phyloP scores from a whole-genome alignment of 1,140 invertebrate species.

The Lordiphosa stackelbergi region DNA sequence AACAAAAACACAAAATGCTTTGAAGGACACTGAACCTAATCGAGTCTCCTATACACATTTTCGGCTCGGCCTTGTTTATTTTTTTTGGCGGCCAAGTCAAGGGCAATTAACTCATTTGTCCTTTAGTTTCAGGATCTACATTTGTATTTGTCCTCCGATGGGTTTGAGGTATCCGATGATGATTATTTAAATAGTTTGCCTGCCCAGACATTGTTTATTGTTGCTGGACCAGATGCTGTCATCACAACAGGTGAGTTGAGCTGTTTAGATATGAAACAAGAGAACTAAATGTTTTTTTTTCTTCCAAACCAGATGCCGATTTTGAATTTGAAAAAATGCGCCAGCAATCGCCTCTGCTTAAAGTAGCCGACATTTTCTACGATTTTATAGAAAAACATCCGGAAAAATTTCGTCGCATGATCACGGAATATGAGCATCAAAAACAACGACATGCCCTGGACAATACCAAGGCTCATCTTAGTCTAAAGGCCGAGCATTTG shows the following conservation, averaged over 20 bases:
- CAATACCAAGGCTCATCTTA: constrained; percentile 75
- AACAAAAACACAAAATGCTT: constrained; percentile 5
- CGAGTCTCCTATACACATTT: constrained; percentile 2
- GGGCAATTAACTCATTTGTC: constrained; percentile 22
- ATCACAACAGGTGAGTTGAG: constrained; percentile 81
- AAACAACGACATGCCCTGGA: constrained; percentile 54
- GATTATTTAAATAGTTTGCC: constrained; percentile 85
- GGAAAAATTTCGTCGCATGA: constrained; percentile 70
- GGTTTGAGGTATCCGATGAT: constrained; percentile 85
- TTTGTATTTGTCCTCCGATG: constrained; percentile 81
- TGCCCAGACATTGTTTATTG: constrained; percentile 84
- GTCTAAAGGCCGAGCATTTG: constrained; percentile 81
- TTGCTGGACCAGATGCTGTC: constrained; percentile 81
- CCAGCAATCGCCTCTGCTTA: constrained; percentile 58
- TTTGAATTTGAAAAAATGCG: constrained; percentile 72
- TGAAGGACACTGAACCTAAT: constrained; percentile 38
- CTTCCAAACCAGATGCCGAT: constrained; percentile 46
- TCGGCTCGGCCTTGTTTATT: constrained; percentile 23
- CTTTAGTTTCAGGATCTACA: constrained; percentile 70
- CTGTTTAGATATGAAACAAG: too few species aligned
- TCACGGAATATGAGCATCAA: constrained; percentile 60
- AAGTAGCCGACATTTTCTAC: constrained; percentile 70
- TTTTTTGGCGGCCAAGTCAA: constrained; percentile 38
- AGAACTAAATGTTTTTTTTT: background rate
- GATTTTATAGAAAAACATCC: constrained; percentile 73